Evolutionary conservation across 2,888 invertebrate genomes (phyloP), one percentile per base, ranked within the genome.

Genomic region (Aplocera efformata): DNA sequence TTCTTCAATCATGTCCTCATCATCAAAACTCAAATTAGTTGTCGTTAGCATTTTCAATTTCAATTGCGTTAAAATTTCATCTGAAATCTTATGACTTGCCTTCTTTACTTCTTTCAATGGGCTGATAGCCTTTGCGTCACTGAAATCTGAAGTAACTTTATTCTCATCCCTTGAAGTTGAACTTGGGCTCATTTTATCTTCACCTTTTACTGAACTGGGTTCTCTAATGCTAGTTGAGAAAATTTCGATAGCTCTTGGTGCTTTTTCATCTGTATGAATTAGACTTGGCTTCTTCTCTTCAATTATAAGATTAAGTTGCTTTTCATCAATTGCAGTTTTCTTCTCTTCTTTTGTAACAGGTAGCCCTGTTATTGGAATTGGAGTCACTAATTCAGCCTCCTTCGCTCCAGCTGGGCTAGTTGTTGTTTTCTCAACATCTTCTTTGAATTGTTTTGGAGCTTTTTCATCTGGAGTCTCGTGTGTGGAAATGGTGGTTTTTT

Each of bases 241-340:
- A n/a, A n/a, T n/a, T n/a, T n/a, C n/a, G 28, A 17, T 13, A 4
- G 25, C 32, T 8, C 26, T 48, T 6, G 36, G 8, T 1, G 13
- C 25, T 13, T 42, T 46, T 1, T 49, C 46, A 20, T 37, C 43
- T 9, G 21, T 1, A 10, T 31, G 32, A 1, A 28, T 31, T 0
- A 34, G 46, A 4, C 40, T 45, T 1, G 51, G 38, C 21, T 42
- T 24, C 1, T 36, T 40, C 5, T 27, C 10, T 1, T 24, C 37
- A 9, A 17, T 27, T 0, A 8, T 23, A 10, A 22, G 25, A 10
- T 22, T 38, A 1, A 11, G 6, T 27, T 26, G 10, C 5, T 9
- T 29, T 4, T 29, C 32, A n/a, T n/a, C n/a, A n/a, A n/a, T n/a
- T n/a, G n/a, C n/a, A n/a, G n/a, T n/a, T n/a, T n/a, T n/a, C n/a